Base-by-base conservation (phyloP, 2,888 invertebrate genomes). In the Nasonovia ribisnigri region DNA sequence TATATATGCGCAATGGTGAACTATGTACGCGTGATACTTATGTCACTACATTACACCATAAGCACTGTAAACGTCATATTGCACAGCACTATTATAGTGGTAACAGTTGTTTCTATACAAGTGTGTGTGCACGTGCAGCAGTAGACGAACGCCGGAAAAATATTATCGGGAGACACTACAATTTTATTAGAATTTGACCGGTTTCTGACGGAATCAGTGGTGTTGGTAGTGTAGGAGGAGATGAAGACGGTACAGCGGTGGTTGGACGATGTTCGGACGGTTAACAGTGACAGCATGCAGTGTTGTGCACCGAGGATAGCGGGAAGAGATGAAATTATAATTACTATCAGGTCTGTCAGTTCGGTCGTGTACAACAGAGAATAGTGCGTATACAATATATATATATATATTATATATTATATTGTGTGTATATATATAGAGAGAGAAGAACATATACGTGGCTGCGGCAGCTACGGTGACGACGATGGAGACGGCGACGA, bases 291-390 rank as follows among this genome's bases (percentile, higher is more conserved):
- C 57, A 57, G 43, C 54, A 91, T 42, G 77, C 84, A 77, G 84
- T 54, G 91, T 42, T 3, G 46, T 84, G 77, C 42, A 24, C n/a
- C 16, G 67, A n/a, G 46, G 24, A 46, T 20, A 26, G 54, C 16
- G 84, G 84, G 84, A 91, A 84, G 91, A 86, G 91, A 86, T 60
- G 91, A 87, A 87, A 92, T 92, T 87, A 92, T 92, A 92, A 92
- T 92, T 92, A 92, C 86, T 60, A 87, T 92, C 91, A 86, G 86
- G 86, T 92, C 92, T 60, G 92, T 92, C 86, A 60, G 86, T 86
- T 91, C 86, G 91, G 29, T 57, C 57, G 43, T 51, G 84, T 84
- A 91, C 36, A n/a, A 91, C 84, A 43, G 48, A 77, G 36, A 77
- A 90, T 77, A 42, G 77, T 77, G 77, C 77, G 77, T 77, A 77